A percentile compares a stretch with the other conserved stretches of the same genome.
phyloP scores from a whole-genome alignment of 2,797 vertebrate genomes.

The Sparus aurata region DNA sequence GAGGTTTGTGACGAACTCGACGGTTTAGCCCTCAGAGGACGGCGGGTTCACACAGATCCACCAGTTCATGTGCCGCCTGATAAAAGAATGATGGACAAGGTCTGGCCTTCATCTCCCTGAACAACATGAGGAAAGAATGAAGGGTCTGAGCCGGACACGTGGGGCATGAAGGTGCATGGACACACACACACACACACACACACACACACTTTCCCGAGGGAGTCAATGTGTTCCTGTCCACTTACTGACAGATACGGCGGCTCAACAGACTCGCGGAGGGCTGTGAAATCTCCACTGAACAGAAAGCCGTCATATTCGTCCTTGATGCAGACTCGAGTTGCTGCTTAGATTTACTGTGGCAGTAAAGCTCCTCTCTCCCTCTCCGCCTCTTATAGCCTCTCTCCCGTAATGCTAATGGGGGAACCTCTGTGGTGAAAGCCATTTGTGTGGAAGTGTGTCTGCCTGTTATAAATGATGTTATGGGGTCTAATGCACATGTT shows the following conservation, averaged over 20 bases:
- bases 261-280: conserved; percentile 37
- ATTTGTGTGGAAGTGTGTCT: conserved; percentile 71
- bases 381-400: conserved; percentile 29
- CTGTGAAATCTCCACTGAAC: conserved; percentile 59
- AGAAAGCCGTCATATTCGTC: conserved; percentile 50
- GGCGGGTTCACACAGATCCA: conserved; percentile 53
- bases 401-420: conserved; percentile 68
- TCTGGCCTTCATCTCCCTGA: conserved; percentile 61
- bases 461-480: conserved; percentile 73
- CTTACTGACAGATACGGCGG: conserved; percentile 53
- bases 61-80: conserved; percentile 49
- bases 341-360: conserved; percentile 61
- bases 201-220: conserved; percentile 32
- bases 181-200: conserved; percentile 33
- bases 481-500: conserved; percentile 71
- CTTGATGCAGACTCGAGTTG: conserved; percentile 28
- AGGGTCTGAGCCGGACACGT: conserved; percentile 39
- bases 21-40: conserved; percentile 27
- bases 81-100: conserved; percentile 70
- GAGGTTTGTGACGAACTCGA: conserved; percentile 5
- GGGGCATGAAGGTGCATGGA: conserved; percentile 34
- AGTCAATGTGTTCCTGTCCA: conserved; percentile 52
- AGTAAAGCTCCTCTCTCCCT: conserved; percentile 33
- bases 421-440: conserved; percentile 71
- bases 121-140: conserved; percentile 50